phyloP scores from a whole-genome alignment of 1,140 invertebrate genomes.

The Brachionus plicatilis region DNA sequence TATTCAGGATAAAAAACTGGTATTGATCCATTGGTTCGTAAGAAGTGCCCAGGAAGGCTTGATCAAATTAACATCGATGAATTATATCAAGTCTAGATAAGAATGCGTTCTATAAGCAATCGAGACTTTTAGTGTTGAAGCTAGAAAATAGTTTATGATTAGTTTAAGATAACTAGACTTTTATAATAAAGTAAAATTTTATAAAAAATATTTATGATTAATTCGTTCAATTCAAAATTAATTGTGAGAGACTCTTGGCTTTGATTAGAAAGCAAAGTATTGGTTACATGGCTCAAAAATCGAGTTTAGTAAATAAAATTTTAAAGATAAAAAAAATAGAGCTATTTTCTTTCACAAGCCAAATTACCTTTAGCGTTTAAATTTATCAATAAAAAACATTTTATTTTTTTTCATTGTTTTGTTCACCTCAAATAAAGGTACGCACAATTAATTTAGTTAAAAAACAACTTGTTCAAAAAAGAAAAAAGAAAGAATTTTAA shows the following conservation, averaged over 20 bases:
- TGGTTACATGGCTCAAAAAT: background rate
- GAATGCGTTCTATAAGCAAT: background rate
- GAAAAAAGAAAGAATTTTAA: background rate
- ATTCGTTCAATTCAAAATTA: constrained; percentile 26
- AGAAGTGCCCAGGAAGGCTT: background rate
- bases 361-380: background rate
- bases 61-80: background rate
- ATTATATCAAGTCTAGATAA: background rate
- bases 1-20: background rate
- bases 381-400: constrained; percentile 5
- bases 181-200: background rate
- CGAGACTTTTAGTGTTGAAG: background rate
- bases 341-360: background rate
- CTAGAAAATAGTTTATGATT: constrained; percentile 20
- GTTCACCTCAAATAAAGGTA: constrained; percentile 22
- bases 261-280: constrained; percentile 6
- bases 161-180: background rate
- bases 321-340: constrained; percentile 23
- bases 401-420: constrained; percentile 17
- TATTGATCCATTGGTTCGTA: background rate
- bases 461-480: background rate
- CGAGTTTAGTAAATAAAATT: constrained; percentile 8
- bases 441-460: constrained; percentile 16
- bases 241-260: background rate
- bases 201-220: constrained; percentile 21